A percentile compares a stretch with the other conserved stretches of the same genome.
Conservation (phyloP, 1,140 invertebrate genomes). For the Caenorhabditis tropicalis region DNA sequence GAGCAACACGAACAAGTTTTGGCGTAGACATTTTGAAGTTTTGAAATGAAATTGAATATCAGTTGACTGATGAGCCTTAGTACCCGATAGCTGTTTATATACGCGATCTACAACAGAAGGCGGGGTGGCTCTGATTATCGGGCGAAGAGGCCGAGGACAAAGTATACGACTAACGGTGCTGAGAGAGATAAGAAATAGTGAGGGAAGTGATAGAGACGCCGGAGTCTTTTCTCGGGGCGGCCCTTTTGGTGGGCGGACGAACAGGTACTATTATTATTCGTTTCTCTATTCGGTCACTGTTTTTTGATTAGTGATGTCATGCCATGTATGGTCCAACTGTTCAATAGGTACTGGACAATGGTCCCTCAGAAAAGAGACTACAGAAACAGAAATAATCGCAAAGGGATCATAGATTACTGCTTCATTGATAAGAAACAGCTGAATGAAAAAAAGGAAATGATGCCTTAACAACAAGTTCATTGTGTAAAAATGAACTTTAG, state of each 20-base stretch:
- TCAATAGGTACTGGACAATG: neutral
- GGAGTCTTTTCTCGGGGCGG: neutral
- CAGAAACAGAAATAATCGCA: neutral
- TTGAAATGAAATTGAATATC: neutral
- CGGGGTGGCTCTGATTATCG: slow-evolving; percentile 19
- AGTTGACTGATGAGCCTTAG: slow-evolving; percentile 10
- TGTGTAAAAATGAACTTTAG: slow-evolving; percentile 11
- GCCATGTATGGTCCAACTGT: neutral
- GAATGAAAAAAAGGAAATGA: neutral
- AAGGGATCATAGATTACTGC: neutral
- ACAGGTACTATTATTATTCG: slow-evolving; percentile 28
- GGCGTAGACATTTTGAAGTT: slow-evolving; percentile 19
- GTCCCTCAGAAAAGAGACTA: neutral
- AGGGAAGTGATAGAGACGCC: neutral
- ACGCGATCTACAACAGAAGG: slow-evolving; percentile 7
- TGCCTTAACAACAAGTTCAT: neutral
- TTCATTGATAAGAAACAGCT: slow-evolving; percentile 1
- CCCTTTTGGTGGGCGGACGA: neutral
- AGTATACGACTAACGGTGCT: neutral
- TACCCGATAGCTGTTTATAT: neutral
- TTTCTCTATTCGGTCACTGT: neutral
- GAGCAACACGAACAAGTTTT: slow-evolving; percentile 29
- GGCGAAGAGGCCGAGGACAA: slow-evolving; percentile 9
- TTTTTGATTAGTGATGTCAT: slow-evolving; percentile 38
- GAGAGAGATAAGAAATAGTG: slow-evolving; percentile 22